phyloP scores from a whole-genome alignment of 1,140 invertebrate species.

The Euura saliciscinereae region DNA sequence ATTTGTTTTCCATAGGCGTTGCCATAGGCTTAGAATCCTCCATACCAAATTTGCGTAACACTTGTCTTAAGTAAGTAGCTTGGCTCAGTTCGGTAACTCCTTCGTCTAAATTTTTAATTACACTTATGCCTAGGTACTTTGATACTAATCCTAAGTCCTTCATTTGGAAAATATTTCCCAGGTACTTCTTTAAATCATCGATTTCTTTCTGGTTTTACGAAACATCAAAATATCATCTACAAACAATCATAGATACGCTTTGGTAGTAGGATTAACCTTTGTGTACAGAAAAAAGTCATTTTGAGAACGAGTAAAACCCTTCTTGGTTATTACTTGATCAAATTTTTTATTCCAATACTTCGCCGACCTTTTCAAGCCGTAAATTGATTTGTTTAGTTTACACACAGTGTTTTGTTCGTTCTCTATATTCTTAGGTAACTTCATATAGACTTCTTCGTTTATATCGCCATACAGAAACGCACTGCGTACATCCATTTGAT shows the following conservation, averaged over 20 bases:
- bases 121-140: slow-evolving; percentile 34
- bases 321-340: not conserved
- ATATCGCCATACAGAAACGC: not conserved
- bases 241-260: not conserved
- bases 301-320: slow-evolving; percentile 24
- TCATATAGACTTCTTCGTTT: slow-evolving; percentile 28
- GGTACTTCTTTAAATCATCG: slow-evolving; percentile 12
- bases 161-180: not conserved
- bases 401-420: slow-evolving; percentile 22
- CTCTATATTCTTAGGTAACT: slow-evolving; percentile 31
- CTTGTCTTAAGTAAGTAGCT: slow-evolving; percentile 23
- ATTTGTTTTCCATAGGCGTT: slow-evolving; percentile 24
- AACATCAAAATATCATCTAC: not conserved
- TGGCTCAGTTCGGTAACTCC: slow-evolving; percentile 24
- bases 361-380: slow-evolving; percentile 10
- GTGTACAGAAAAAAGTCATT: slow-evolving; percentile 33
- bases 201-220: slow-evolving; percentile 19
- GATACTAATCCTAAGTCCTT: not conserved
- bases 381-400: slow-evolving; percentile 25
- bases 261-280: not conserved
- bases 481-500: slow-evolving; percentile 22
- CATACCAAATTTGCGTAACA: slow-evolving; percentile 32
- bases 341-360: slow-evolving; percentile 15
- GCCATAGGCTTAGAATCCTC: slow-evolving; percentile 22
- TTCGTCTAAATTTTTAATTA: slow-evolving; percentile 24